A percentile compares a stretch with the other conserved stretches of the same genome.
phyloP scores from a whole-genome alignment of 2,797 vertebrate genomes.

The Periparus ater region DNA sequence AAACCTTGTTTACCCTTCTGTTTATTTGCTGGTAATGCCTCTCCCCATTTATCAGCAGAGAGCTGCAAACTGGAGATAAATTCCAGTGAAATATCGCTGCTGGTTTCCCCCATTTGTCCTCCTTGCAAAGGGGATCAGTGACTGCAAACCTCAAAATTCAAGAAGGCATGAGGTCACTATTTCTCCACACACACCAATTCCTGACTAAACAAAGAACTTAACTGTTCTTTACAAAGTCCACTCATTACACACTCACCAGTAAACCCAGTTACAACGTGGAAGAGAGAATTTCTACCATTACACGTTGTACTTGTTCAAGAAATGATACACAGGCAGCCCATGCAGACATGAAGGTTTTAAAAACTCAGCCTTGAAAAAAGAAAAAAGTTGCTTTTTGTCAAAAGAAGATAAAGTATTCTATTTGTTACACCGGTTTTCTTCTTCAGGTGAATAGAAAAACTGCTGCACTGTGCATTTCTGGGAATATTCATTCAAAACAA shows the following conservation, averaged over 20 bases:
- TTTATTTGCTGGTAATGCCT: background rate
- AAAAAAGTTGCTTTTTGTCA: background rate
- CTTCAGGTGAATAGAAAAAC: background rate
- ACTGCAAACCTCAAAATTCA: background rate
- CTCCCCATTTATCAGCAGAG: background rate
- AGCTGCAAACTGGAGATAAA: background rate
- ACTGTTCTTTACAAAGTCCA: background rate
- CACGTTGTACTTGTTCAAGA: background rate
- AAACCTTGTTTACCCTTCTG: background rate
- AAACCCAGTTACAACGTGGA: background rate
- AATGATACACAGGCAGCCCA: background rate
- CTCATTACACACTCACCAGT: background rate
- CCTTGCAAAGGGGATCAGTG: background rate
- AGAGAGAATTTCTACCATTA: background rate
- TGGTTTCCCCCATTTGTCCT: background rate
- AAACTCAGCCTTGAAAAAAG: background rate
- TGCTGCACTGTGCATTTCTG: background rate
- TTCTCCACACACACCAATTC: background rate
- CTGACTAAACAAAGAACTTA: background rate
- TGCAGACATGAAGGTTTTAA: background rate
- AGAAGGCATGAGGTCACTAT: background rate
- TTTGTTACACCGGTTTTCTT: background rate
- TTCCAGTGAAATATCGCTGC: background rate
- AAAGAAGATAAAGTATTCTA: background rate
- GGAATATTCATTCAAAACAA: background rate